These are phyloP conservation scores for Erpobdella octoculata DNA, from an alignment of 2,888 invertebrate species.

Conservation along the genomic window DNA sequence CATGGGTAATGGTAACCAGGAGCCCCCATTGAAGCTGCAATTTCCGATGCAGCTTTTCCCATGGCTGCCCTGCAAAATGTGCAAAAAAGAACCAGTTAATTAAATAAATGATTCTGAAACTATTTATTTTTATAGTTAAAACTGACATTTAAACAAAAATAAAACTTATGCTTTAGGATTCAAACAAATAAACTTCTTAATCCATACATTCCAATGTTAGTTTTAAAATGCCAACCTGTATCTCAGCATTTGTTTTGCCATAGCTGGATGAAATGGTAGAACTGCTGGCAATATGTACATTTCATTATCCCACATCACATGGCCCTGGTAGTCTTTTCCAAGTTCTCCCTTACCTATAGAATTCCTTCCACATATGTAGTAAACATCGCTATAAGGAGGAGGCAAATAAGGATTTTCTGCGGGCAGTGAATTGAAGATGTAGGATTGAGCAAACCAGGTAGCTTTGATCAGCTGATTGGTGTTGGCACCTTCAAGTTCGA, in stretches of 20 bases:
- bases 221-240: conserved; percentile 32
- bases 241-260: conserved; percentile 39
- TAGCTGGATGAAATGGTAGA: conserved; percentile 40
- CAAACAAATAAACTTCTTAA: too few species aligned
- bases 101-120: too few species aligned
- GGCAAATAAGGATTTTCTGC: conserved; percentile 35
- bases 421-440: conserved; percentile 44
- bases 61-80: conserved; percentile 23
- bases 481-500: conserved; percentile 37
- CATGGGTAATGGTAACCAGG: conserved; percentile 40
- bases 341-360: conserved; percentile 34
- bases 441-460: conserved; percentile 40
- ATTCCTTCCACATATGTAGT: conserved; percentile 34
- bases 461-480: conserved; percentile 36
- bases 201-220: too few species aligned
- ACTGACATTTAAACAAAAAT: neutral
- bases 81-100: neutral
- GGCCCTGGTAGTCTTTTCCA: conserved; percentile 40
- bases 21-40: conserved; percentile 34
- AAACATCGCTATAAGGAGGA: conserved; percentile 35
- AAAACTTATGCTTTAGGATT: neutral
- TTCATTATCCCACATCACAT: conserved; percentile 45
- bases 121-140: neutral
- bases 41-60: conserved; percentile 33
- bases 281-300: conserved; percentile 42